Evolutionary conservation across 2,797 vertebrate species (phyloP).

Genomic region (Chromobotia macracanthus): DNA sequence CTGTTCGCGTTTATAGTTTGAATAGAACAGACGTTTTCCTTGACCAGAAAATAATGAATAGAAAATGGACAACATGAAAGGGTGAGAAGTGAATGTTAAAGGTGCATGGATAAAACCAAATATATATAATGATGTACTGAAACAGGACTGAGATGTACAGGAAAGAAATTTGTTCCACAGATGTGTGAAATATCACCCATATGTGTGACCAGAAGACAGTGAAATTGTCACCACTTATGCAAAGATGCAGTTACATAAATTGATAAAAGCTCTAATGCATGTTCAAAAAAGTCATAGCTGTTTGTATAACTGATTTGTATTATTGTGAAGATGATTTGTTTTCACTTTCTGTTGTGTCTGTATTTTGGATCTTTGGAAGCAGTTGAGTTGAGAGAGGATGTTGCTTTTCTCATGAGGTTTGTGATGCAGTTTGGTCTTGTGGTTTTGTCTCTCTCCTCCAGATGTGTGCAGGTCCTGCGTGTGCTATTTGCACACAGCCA

Average conservation of each 20-base stretch:
- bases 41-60: neutral
- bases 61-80: constrained; percentile 7
- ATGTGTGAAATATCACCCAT: constrained; percentile 17
- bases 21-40: neutral
- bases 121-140: constrained; percentile 14
- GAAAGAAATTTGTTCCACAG: neutral
- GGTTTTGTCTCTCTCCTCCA: constrained; percentile 4
- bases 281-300: constrained; percentile 46
- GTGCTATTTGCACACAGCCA: neutral
- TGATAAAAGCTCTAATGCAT: constrained; percentile 44
- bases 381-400: neutral
- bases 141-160: constrained; percentile 11
- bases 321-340: constrained; percentile 29
- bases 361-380: constrained; percentile 25
- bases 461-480: neutral
- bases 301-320: constrained; percentile 24
- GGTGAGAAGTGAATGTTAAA: neutral
- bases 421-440: constrained; percentile 5
- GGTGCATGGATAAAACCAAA: constrained; percentile 10
- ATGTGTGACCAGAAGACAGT: constrained; percentile 3
- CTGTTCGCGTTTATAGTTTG: neutral
- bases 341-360: constrained; percentile 30
- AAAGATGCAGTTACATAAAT: constrained; percentile 40
- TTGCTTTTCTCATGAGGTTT: neutral
- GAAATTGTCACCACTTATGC: constrained; percentile 34